Evolutionary conservation across 2,797 vertebrate genomes (phyloP).

Genomic region (Melanogrammus aeglefinus): DNA sequence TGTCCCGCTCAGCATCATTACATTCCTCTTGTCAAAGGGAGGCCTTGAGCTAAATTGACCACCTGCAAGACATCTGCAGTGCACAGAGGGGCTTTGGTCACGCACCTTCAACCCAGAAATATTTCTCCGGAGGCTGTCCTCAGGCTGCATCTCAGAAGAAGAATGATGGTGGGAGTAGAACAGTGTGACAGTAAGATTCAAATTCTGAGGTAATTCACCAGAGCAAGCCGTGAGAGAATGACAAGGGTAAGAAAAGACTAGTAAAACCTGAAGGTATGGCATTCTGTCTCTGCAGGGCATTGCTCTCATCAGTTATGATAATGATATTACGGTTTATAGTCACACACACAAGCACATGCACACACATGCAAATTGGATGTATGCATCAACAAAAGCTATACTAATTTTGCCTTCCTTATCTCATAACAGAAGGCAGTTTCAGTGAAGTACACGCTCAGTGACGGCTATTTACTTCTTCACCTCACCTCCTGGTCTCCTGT

Average conservation of each 20-base stretch:
- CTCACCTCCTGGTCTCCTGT: neutral
- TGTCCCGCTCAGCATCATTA: neutral
- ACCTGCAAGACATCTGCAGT: neutral
- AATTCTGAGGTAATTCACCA: neutral
- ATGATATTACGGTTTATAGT: too few species aligned
- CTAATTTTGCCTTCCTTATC: neutral
- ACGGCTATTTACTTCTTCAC: neutral
- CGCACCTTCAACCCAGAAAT: neutral
- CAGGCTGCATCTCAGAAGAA: neutral
- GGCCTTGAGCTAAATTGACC: neutral
- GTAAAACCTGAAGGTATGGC: conserved; percentile 19
- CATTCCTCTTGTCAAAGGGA: neutral
- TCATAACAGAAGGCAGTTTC: neutral
- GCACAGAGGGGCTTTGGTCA: neutral
- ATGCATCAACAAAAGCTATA: neutral
- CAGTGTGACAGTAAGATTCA: neutral
- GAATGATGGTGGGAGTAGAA: conserved; percentile 7
- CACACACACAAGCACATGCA: conserved; percentile 11
- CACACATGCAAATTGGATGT: neutral
- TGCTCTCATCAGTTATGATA: neutral
- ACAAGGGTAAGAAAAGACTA: conserved; percentile 10
- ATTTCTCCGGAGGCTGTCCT: neutral
- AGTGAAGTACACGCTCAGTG: neutral
- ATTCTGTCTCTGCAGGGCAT: conserved; percentile 7
- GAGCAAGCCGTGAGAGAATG: neutral